Evolutionary conservation across 2,888 invertebrate genomes (phyloP), one percentile per base, ranked within the genome.

Genomic region (Phengaris alcon): DNA sequence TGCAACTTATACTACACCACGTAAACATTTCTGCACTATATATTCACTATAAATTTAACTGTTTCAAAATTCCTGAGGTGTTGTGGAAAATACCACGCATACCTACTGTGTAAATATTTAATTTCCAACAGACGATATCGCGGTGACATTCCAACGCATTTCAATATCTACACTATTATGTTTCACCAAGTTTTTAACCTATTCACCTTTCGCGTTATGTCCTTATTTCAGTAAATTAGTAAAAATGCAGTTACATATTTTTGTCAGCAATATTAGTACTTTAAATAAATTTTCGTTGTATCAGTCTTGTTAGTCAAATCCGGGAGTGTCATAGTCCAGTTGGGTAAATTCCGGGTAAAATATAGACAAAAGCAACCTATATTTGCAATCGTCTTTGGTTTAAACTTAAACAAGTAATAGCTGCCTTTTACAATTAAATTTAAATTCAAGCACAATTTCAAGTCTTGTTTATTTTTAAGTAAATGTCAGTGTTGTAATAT

Each of bases 201-300:
- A 69, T 48, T 69, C 15, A 64, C 22, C 5, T 22, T 59, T 59
- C 8, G 73, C 76, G 69, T 74, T 35, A 9, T 52, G 35, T 13
- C 76, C 74, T 76, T 75, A 79, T 77, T 80, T 81, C 81, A 82
- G 79, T 84, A 83, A 84, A 84, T 83, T 83, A 81, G 82, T 82
- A 76, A 55, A 44, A 74, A 75, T 75, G 76, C 75, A 69, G 74
- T 69, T 70, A 52, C 51, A 64, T 68, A 12, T 74, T 57, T 46
- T 55, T 75, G 72, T 69, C 35, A 70, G 57, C 73, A 15, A 6
- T 52, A 74, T 74, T 22, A 12, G 52, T 70, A 35, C 35, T 48
- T 59, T 15, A 10, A 59, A 51, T 51, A 22, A 6, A 54, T 52
- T 70, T 48, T 70, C 72, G 72, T 72, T 52, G 35, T 52, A 72